Evolutionary conservation across 2,888 invertebrate genomes (phyloP), one percentile per base, ranked within the genome.

Genomic region (Scaptomyza polygonia): DNA sequence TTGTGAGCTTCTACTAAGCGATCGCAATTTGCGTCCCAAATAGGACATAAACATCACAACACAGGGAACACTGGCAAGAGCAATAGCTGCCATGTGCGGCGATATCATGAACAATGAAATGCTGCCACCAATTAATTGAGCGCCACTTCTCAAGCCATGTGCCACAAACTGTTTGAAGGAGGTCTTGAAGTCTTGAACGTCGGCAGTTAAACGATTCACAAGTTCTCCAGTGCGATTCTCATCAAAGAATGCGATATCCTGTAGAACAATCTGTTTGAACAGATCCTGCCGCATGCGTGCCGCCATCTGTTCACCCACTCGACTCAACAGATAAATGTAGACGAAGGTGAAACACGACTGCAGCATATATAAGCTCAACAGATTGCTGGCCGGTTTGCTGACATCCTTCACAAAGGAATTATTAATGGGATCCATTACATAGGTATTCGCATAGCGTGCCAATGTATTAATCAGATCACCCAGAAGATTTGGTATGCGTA

Each of bases 101-200:
- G 98, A 98, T 88, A 99, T 96, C 40, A 96, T 92, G 72, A 97
- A 94, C 51, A 99, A 91, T 14, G 91, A 92, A 18, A 92, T 84
- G 8, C 88, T 85, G 42, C 92, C 92, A 14, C 92, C 92, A 2
- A 93, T 88, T 68, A 98, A 96, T 93, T 98, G 98, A 0, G 98
- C 96, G 5, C 94, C 91, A 47, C 97, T 97, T 61, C 97, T 93
- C 30, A 99, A 91, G 0, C 99, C 99, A 86, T 98, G 98, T 0
- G 98, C 97, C 45, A 99, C 95, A 25, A 96, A 96, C 87, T 96
- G 95, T 90, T 99, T 99, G 90, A 99, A 99, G 1, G 97, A 96
- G 82, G 98, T 97, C 92, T 99, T 99, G 90, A 99, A 99, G 89
- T 99, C 98, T 91, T 99, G 98, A 8, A 99, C 95, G 92, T 99